Conservation (phyloP, 2,113 vertebrate species). For the Perca fluviatilis region DNA sequence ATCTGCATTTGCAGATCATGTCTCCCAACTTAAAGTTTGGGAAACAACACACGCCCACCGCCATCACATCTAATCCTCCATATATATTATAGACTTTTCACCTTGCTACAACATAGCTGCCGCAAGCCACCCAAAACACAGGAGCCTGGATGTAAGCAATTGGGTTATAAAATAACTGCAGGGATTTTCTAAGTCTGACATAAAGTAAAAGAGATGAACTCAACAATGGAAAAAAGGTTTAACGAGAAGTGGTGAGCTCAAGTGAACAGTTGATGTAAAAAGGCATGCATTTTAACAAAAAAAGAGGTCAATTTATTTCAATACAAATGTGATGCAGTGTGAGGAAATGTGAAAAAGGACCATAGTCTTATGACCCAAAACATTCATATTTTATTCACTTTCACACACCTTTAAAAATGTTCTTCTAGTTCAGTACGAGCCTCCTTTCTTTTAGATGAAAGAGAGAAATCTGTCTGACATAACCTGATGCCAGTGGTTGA, state of each 20-base stretch:
- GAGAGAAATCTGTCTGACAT: neutral
- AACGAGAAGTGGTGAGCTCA: neutral
- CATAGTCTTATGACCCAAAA: neutral
- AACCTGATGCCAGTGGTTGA: neutral
- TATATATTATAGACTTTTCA: neutral
- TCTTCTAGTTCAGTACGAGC: too few relatives aligned
- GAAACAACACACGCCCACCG: neutral
- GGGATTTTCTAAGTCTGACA: neutral
- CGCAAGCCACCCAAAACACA: neutral
- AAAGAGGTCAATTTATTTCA: neutral
- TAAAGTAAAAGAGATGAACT: neutral
- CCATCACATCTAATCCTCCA: neutral
- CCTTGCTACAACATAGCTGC: neutral
- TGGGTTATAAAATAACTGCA: neutral
- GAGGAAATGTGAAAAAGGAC: neutral
- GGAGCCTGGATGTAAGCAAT: neutral
- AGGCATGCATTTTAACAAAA: neutral
- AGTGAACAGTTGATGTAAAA: neutral
- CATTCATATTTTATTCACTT: neutral
- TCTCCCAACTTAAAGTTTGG: neutral
- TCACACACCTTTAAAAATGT: neutral
- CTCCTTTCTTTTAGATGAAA: neutral
- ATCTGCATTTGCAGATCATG: slow-evolving; percentile 11
- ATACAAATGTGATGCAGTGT: neutral
- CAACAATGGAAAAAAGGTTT: neutral